Evolutionary conservation across 2,797 vertebrate species (phyloP).

Genomic region (Tragopan temminckii): DNA sequence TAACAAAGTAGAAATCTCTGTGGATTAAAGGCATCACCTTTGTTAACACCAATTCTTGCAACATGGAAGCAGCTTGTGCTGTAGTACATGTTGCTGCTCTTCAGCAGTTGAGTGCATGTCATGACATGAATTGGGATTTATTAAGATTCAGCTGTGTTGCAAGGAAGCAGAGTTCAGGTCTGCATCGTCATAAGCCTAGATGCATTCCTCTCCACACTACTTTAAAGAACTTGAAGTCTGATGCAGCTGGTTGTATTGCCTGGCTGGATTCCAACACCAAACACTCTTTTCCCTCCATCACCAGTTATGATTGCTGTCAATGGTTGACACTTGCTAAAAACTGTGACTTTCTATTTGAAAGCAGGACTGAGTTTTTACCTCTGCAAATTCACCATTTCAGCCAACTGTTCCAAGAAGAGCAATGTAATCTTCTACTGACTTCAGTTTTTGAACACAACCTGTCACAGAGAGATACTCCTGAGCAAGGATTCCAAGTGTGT

Average conservation of each 20-base stretch:
- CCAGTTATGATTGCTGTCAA: neutral
- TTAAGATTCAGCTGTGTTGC: neutral
- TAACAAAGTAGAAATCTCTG: neutral
- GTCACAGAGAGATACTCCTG: neutral
- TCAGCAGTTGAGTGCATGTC: neutral
- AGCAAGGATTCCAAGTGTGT: neutral
- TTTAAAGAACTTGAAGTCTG: neutral
- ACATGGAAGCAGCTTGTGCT: neutral
- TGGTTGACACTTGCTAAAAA: neutral
- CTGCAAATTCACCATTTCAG: neutral
- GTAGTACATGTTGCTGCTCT: neutral
- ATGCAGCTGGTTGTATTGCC: neutral
- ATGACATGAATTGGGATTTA: neutral
- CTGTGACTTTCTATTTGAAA: neutral
- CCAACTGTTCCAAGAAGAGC: neutral
- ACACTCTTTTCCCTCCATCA: neutral
- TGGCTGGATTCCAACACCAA: neutral
- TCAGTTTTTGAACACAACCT: neutral
- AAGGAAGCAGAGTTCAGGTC: neutral
- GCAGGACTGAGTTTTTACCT: neutral
- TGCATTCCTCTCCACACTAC: neutral
- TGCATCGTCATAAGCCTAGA: neutral
- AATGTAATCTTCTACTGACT: constrained; percentile 9
- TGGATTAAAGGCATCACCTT: neutral
- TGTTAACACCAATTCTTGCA: neutral